These are phyloP conservation scores for Vespertilio murinus DNA, from an alignment of 2,797 vertebrate genomes.

Conservation along the genomic window DNA sequence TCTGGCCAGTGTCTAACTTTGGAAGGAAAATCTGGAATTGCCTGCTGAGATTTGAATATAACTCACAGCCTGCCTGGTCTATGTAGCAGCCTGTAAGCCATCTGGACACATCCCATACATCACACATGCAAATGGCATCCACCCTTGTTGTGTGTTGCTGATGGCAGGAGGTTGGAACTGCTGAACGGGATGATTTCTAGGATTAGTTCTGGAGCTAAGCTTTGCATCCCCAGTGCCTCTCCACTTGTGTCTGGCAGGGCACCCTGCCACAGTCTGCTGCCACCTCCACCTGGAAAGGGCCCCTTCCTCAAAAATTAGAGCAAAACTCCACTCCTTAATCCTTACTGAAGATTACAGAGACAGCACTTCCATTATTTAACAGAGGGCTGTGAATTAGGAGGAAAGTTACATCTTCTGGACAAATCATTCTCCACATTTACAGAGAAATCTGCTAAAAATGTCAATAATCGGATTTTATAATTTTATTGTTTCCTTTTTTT, in stretches of 20 bases:
- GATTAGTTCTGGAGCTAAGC: not conserved
- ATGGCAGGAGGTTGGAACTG: not conserved
- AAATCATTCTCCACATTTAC: not conserved
- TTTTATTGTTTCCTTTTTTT: not conserved
- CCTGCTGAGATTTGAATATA: not conserved
- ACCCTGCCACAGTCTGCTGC: not conserved
- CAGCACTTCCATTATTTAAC: not conserved
- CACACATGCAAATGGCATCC: not conserved
- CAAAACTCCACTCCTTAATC: not conserved
- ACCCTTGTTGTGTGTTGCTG: not conserved
- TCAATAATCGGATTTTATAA: not conserved
- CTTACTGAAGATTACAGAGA: not conserved
- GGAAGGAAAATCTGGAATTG: not conserved
- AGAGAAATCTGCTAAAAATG: not conserved
- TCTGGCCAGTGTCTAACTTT: not conserved
- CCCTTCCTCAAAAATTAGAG: not conserved
- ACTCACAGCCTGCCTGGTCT: not conserved
- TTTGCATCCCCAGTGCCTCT: not conserved
- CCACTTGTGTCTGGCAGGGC: not conserved
- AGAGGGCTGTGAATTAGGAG: not conserved
- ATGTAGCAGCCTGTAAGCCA: not conserved
- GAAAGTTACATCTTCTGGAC: not conserved
- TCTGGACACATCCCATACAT: not conserved
- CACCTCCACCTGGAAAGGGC: not conserved
- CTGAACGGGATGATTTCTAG: not conserved